A percentile compares a stretch with the other conserved stretches of the same genome.
These are phyloP conservation scores for Phoebastria nigripes DNA, from an alignment of 2,797 vertebrate genomes.

Conservation along the genomic window DNA sequence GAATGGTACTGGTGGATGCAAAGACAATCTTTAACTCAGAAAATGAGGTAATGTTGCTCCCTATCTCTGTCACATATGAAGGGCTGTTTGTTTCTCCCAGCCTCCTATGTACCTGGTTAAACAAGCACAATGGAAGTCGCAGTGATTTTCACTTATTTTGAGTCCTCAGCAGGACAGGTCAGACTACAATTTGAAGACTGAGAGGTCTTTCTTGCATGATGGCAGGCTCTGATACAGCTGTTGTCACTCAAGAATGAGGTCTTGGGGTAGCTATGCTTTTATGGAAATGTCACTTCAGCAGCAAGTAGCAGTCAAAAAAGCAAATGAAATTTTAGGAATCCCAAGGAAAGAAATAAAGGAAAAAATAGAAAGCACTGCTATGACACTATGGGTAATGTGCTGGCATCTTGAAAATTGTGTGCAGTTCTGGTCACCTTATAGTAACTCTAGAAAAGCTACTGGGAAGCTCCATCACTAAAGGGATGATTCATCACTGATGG, in stretches of 20 bases:
- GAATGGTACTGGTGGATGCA: not conserved
- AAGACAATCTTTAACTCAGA: not conserved
- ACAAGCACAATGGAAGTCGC: not conserved
- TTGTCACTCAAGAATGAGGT: not conserved
- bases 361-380: not conserved
- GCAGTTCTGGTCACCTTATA: not conserved
- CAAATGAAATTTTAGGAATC: not conserved
- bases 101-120: not conserved
- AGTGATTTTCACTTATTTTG: not conserved
- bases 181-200: not conserved
- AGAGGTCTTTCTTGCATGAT: not conserved
- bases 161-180: not conserved
- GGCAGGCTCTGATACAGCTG: not conserved
- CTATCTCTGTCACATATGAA: not conserved
- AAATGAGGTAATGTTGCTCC: not conserved
- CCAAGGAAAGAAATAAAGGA: not conserved
- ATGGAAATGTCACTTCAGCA: not conserved
- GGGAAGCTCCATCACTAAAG: not conserved
- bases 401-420: not conserved
- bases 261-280: not conserved
- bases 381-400: not conserved
- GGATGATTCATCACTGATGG: not conserved
- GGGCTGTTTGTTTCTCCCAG: not conserved
- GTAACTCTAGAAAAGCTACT: not conserved
- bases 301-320: not conserved